phyloP scores from a whole-genome alignment of 2,113 vertebrate species.

The Amia ocellicauda region DNA sequence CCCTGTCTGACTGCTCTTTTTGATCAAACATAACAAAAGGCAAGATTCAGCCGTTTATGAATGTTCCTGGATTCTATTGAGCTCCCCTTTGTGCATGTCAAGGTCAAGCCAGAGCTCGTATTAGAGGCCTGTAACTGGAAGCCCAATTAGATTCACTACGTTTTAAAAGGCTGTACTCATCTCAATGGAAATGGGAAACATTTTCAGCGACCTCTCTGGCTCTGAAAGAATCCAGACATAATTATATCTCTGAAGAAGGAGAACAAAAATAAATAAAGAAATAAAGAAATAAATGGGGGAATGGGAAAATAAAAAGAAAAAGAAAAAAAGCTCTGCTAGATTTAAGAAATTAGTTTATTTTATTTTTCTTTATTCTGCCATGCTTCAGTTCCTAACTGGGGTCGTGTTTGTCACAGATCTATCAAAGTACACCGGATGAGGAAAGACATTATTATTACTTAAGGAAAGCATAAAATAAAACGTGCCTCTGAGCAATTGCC shows the following conservation, averaged over 20 bases:
- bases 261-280: constrained; percentile 28
- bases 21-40: constrained; percentile 30
- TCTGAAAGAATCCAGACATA: constrained; percentile 20
- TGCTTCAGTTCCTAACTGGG: neutral
- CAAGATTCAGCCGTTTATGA: constrained; percentile 34
- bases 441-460: too few relatives aligned
- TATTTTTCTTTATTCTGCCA: constrained; percentile 14
- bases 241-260: constrained; percentile 17
- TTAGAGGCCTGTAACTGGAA: constrained; percentile 29
- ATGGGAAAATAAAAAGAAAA: constrained; percentile 14
- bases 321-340: constrained; percentile 24
- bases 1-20: constrained; percentile 25
- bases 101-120: constrained; percentile 35
- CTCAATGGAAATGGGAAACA: constrained; percentile 11
- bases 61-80: constrained; percentile 31
- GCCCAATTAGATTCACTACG: constrained; percentile 33
- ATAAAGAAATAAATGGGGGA: constrained; percentile 31
- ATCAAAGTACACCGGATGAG: too few relatives aligned
- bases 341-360: constrained; percentile 35
- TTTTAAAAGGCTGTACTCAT: constrained; percentile 14
- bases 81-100: constrained; percentile 27
- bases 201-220: constrained; percentile 28
- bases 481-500: too few relatives aligned
- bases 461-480: too few relatives aligned
- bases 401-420: too few relatives aligned